Percentiles rank a stretch among this genome's conserved stretches.
Conservation (phyloP, 2,888 invertebrate genomes). For the Chymomyza procnemis region DNA sequence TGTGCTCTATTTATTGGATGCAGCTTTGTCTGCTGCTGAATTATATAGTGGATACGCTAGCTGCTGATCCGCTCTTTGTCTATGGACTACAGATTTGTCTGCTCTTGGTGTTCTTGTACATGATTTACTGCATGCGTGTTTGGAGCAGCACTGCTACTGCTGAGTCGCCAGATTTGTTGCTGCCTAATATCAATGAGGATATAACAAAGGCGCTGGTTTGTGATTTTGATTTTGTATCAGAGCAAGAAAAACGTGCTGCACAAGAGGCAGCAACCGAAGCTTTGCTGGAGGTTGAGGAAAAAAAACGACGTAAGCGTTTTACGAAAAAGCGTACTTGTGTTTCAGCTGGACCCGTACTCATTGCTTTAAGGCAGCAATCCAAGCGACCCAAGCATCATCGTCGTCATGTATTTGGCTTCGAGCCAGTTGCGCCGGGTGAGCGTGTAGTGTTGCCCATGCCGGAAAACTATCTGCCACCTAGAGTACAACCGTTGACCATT, state of each 20-base stretch:
- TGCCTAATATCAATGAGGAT: constrained; percentile 5
- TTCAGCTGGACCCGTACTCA: constrained; percentile 76
- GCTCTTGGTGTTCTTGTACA: constrained; percentile 66
- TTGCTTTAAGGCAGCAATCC: constrained; percentile 60
- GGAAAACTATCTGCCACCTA: constrained; percentile 54
- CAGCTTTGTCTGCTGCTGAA: constrained; percentile 18
- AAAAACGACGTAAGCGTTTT: constrained; percentile 69
- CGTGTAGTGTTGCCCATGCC: constrained; percentile 31
- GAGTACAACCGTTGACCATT: constrained; percentile 59
- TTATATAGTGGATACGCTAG: constrained; percentile 38
- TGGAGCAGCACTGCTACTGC: constrained; percentile 8
- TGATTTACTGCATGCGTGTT: constrained; percentile 55
- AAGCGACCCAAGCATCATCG: constrained; percentile 37
- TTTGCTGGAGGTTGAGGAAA: constrained; percentile 73
- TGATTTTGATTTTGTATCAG: constrained; percentile 69
- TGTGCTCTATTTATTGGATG: constrained; percentile 28
- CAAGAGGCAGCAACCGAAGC: constrained; percentile 62
- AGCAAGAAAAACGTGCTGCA: constrained; percentile 61
- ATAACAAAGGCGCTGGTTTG: constrained; percentile 57
- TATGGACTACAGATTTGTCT: constrained; percentile 57
- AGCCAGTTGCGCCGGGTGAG: constrained; percentile 57
- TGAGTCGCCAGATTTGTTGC: constrained; percentile 3
- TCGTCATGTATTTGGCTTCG: constrained; percentile 39
- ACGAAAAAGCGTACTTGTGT: constrained; percentile 75
- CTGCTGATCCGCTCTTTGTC: constrained; percentile 64